A percentile compares a stretch with the other conserved stretches of the same genome.
These are phyloP conservation scores for Procapra przewalskii DNA, from an alignment of 2,113 vertebrate genomes.

Conservation along the genomic window DNA sequence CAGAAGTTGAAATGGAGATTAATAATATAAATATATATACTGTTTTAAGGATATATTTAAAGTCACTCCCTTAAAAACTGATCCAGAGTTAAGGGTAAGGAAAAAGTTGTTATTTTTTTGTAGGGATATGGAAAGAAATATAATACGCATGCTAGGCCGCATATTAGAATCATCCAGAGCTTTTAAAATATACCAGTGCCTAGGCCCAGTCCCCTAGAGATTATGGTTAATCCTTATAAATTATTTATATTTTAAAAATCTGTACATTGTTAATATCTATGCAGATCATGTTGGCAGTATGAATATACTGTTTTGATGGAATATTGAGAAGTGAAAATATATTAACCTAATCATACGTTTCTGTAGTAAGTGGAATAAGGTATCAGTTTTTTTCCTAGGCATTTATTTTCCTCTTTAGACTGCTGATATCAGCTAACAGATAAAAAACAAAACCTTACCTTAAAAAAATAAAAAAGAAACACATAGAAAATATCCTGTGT, in stretches of 20 bases:
- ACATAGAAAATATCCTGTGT: neutral
- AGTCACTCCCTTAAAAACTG: neutral
- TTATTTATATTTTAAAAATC: neutral
- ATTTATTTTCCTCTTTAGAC: neutral
- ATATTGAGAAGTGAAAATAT: neutral
- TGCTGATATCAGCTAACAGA: neutral
- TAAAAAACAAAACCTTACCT: neutral
- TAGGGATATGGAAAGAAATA: neutral
- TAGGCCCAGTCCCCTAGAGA: neutral
- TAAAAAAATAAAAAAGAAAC: neutral
- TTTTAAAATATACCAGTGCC: neutral
- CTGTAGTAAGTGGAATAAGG: neutral
- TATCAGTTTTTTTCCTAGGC: neutral
- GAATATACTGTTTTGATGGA: neutral
- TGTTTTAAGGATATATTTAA: neutral
- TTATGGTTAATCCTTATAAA: neutral
- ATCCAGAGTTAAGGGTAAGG: neutral
- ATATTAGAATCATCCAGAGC: neutral
- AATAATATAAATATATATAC: neutral
- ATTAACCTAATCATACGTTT: neutral
- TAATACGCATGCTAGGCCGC: neutral
- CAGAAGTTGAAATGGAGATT: neutral
- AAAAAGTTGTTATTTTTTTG: neutral
- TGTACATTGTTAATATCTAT: neutral
- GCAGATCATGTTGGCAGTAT: neutral